Percentiles rank a stretch among this genome's conserved stretches.
These are phyloP conservation scores for Clepsis dumicolana DNA, from an alignment of 2,888 invertebrate species.

Conservation along the genomic window DNA sequence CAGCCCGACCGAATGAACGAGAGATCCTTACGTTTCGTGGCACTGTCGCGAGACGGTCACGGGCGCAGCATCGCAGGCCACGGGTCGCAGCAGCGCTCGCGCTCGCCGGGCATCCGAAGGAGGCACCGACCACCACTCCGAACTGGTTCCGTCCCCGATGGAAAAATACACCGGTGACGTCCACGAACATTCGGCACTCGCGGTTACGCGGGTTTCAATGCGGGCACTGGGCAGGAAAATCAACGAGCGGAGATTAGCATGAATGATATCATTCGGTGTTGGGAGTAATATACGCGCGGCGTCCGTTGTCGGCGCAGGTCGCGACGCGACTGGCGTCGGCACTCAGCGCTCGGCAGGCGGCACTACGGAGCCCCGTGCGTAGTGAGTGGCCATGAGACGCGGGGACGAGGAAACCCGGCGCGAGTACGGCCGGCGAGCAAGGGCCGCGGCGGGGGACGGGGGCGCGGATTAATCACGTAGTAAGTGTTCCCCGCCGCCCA, in stretches of 20 bases:
- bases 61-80: constrained; percentile 83
- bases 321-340: constrained; percentile 83
- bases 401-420: constrained; percentile 86
- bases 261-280: constrained; percentile 75
- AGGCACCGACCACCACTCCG: constrained; percentile 70
- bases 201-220: constrained; percentile 75
- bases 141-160: constrained; percentile 77
- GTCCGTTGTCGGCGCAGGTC: constrained; percentile 81
- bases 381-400: constrained; percentile 86
- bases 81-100: constrained; percentile 72
- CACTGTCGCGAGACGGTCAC: constrained; percentile 84
- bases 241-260: constrained; percentile 80
- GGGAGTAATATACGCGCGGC: constrained; percentile 53
- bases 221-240: constrained; percentile 79
- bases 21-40: constrained; percentile 85
- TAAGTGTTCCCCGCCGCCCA: constrained; percentile 79
- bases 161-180: constrained; percentile 77
- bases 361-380: constrained; percentile 78
- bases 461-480: constrained; percentile 84
- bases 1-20: constrained; percentile 71
- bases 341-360: constrained; percentile 71
- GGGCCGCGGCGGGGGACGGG: constrained; percentile 58
- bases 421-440: constrained; percentile 78
- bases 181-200: constrained; percentile 81
- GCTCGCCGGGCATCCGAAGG: constrained; percentile 73